phyloP scores from a whole-genome alignment of 2,888 invertebrate genomes.

The Trachelus tabidus region DNA sequence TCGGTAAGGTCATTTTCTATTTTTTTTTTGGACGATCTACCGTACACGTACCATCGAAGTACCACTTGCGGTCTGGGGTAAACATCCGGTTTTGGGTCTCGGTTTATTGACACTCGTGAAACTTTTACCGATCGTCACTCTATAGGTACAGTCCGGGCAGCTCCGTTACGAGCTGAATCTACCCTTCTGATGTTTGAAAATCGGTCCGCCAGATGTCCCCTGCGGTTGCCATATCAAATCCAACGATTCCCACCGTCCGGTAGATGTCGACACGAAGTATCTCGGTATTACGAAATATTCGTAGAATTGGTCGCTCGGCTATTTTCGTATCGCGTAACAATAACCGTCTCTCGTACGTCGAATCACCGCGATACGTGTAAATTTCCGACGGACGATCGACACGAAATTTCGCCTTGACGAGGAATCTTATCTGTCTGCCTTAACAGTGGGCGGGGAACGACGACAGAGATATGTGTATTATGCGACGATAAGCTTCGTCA shows the following conservation, averaged over 20 bases:
- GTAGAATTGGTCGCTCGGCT: not conserved
- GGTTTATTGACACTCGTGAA: not conserved
- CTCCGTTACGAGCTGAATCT: not conserved
- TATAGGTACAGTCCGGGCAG: not conserved
- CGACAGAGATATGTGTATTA: too few relatives aligned
- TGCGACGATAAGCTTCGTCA: not conserved
- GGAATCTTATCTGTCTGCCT: not conserved
- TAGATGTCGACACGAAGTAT: not conserved
- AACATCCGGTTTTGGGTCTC: not conserved
- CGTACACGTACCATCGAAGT: not conserved
- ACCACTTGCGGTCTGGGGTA: not conserved
- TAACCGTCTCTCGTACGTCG: not conserved
- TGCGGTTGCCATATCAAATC: not conserved
- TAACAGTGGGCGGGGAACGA: not conserved
- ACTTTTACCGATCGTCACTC: not conserved
- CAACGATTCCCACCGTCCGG: not conserved
- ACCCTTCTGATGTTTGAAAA: not conserved
- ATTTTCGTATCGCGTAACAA: not conserved
- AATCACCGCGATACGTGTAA: not conserved
- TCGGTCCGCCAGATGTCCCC: not conserved
- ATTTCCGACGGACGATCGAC: not conserved
- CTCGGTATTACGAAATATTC: not conserved
- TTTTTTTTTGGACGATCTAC: not conserved
- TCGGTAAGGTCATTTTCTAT: not conserved
- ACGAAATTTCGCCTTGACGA: not conserved